Evolutionary conservation across 2,888 invertebrate species (phyloP), one percentile per base, ranked within the genome.

Genomic region (Clitarchus hookeri): DNA sequence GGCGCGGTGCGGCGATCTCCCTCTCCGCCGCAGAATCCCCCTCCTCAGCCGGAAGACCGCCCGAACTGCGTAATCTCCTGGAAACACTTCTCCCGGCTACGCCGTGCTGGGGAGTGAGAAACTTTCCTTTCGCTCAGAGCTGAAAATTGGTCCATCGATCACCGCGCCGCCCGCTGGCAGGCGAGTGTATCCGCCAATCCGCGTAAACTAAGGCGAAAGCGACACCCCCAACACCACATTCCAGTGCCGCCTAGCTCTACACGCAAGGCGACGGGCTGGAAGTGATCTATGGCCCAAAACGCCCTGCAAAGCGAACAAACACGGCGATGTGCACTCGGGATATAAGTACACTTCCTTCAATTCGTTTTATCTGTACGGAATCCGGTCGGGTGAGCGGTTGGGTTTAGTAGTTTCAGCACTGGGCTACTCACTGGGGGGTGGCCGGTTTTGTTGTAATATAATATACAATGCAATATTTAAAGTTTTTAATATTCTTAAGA

Each of bases 121-220:
- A 65, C 65, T 65, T 65, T 65, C 65, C 65, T 65, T 23, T 23
- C 65, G n/a, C 65, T n/a, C n/a, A 65, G 23, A 65, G 65, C n/a
- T 65, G 65, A n/a, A 65, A 65, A 65, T 65, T 65, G 65, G 65
- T 65, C 65, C 65, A 65, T 65, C 65, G 65, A 65, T 65, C 65
- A 65, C 19, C 8, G 12, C 65, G 12, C n/a, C 65, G 12, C 65
- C 23, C n/a, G 65, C 65, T 19, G 65, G 65, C 23, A n/a, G 16
- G 8, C 65, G n/a, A 65, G 48, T 11, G 6, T 48, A 48, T 16
- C 48, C 48, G 48, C 48, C 11, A 13, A 48, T 16, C 48, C 48
- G 48, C 48, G 48, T 48, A 48, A 48, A 48, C 48, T 48, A 6
- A 25, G 79, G n/a, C 2, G 27, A 85, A 27, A 8, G 84, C 0